These are phyloP conservation scores for Copidosoma floridanum DNA, from an alignment of 1,140 invertebrate genomes.

Conservation along the genomic window DNA sequence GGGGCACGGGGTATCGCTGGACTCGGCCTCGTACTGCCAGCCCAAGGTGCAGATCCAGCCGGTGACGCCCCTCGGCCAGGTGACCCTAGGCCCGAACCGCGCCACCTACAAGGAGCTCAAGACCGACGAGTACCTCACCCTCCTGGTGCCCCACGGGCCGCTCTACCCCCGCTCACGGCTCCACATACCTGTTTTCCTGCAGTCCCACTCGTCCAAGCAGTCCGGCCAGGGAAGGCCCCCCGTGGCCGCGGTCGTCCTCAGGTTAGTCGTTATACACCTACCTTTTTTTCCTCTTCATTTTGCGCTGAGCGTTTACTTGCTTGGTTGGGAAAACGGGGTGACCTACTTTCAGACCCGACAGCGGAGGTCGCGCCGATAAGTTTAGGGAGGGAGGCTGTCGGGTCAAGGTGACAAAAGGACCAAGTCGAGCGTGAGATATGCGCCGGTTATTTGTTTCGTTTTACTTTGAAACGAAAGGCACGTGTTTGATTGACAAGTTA, in stretches of 20 bases:
- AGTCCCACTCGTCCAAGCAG: constrained; percentile 57
- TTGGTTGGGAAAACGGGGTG: too few relatives aligned
- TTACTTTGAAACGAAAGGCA: too few relatives aligned
- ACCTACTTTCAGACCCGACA: too few relatives aligned
- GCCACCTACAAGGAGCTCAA: constrained; percentile 78
- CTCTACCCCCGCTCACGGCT: constrained; percentile 84
- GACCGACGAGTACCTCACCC: constrained; percentile 73
- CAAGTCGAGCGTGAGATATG: too few relatives aligned
- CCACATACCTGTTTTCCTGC: constrained; percentile 83
- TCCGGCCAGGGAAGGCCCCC: constrained; percentile 56
- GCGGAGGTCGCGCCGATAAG: too few relatives aligned
- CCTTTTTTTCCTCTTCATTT: neutral
- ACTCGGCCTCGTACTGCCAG: constrained; percentile 59
- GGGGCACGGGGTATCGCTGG: constrained; percentile 32
- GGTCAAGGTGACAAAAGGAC: too few relatives aligned
- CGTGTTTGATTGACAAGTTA: too few relatives aligned
- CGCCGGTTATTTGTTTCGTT: too few relatives aligned
- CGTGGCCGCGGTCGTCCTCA: constrained; percentile 78
- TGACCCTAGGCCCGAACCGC: constrained; percentile 73
- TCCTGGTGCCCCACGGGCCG: constrained; percentile 84
- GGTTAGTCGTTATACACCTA: constrained; percentile 59
- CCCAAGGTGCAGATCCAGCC: constrained; percentile 76
- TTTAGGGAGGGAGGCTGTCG: too few relatives aligned
- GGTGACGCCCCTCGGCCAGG: constrained; percentile 67
- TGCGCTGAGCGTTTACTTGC: neutral